Evolutionary conservation across 2,797 vertebrate genomes (phyloP).

Genomic region (Valencia hispanica): DNA sequence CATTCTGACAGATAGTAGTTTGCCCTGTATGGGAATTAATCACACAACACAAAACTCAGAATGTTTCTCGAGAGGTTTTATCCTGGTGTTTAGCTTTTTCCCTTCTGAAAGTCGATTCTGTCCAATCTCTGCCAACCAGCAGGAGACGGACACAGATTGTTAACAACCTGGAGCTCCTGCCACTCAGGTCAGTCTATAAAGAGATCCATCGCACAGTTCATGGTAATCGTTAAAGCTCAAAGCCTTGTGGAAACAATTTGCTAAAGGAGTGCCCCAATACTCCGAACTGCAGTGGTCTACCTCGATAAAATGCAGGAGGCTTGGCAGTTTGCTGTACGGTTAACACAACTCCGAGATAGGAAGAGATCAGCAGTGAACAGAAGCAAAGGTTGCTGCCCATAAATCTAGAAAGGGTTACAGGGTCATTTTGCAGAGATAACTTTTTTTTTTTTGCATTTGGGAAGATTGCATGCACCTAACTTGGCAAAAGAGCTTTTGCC

Average conservation of each 20-base stretch:
- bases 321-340: background rate
- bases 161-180: slow-evolving; percentile 33
- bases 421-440: background rate
- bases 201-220: slow-evolving; percentile 36
- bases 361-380: background rate
- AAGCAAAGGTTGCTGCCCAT: background rate
- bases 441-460: no score
- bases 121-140: slow-evolving; percentile 10
- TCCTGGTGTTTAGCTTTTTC: slow-evolving; percentile 15
- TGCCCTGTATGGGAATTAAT: slow-evolving; percentile 14
- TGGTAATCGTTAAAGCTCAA: slow-evolving; percentile 21
- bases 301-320: background rate
- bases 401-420: background rate
- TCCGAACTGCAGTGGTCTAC: background rate
- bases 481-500: no score
- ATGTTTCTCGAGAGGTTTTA: slow-evolving; percentile 20
- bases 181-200: slow-evolving; percentile 49
- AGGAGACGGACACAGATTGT: slow-evolving; percentile 3
- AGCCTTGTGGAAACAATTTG: slow-evolving; percentile 20
- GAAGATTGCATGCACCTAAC: no score
- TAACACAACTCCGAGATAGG: background rate
- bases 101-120: background rate
- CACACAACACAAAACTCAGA: slow-evolving; percentile 20
- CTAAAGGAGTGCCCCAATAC: background rate
- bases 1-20: slow-evolving; percentile 29